Conservation (phyloP, 2,797 vertebrate genomes). For the Bovichtus diacanthus region DNA sequence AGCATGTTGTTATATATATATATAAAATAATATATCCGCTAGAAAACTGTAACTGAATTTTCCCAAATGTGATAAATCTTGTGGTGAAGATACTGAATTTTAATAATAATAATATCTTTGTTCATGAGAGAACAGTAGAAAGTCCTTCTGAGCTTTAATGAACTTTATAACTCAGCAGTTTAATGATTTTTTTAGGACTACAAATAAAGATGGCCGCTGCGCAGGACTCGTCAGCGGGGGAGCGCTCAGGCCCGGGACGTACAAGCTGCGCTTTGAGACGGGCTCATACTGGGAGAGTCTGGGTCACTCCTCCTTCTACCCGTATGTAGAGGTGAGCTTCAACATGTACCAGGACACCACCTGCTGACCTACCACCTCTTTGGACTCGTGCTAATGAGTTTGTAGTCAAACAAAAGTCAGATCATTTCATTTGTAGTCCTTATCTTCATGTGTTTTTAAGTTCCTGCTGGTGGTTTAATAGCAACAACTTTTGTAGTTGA, state of each 20-base stretch:
- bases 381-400: not conserved
- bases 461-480: not conserved
- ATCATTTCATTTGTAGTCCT: not conserved
- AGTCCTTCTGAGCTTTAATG: not conserved
- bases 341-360: not conserved
- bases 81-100: no score
- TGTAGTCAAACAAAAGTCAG: not conserved
- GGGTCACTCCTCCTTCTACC: conserved; percentile 87
- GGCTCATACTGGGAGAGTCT: conserved; percentile 87
- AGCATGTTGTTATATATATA: no score
- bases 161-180: conserved; percentile 3
- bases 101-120: no score
- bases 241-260: conserved; percentile 84
- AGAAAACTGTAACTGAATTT: no score
- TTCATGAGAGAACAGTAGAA: no score
- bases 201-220: conserved; percentile 87
- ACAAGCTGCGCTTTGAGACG: conserved; percentile 92
- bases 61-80: no score
- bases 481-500: not conserved
- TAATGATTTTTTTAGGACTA: conserved; percentile 78
- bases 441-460: no score
- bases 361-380: no score
- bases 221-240: conserved; percentile 72
- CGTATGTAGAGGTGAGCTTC: conserved; percentile 88
- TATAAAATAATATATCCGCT: no score